Evolutionary conservation across 2,797 vertebrate species (phyloP).

Genomic region (Hirundo rustica): DNA sequence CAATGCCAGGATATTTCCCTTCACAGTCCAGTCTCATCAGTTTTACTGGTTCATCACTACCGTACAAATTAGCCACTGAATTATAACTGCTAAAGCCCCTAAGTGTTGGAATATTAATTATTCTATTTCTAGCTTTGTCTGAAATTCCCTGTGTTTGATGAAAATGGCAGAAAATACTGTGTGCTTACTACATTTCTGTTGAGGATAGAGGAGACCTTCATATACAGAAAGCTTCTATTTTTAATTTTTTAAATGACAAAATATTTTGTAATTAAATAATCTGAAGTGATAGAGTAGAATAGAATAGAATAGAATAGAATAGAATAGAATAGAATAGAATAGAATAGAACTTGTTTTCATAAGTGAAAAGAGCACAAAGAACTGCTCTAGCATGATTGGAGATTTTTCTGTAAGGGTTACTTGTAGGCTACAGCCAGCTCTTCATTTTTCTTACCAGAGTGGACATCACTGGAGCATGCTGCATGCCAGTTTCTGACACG

Average conservation of each 20-base stretch:
- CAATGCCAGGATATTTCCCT: neutral
- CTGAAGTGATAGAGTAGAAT: neutral
- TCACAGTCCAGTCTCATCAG: neutral
- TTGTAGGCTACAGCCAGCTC: neutral
- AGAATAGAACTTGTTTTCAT: neutral
- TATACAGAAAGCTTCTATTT: neutral
- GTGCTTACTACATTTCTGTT: neutral
- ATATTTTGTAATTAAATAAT: neutral
- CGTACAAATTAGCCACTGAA: neutral
- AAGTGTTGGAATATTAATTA: neutral
- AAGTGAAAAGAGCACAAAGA: neutral
- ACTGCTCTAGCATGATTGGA: neutral
- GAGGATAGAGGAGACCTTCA: neutral
- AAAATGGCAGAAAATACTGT: neutral
- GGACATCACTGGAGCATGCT: neutral
- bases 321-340: neutral
- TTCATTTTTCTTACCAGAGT: neutral
- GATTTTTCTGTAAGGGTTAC: neutral
- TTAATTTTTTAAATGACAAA: neutral
- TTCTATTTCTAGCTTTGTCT: neutral
- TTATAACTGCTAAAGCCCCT: neutral
- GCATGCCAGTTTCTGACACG: rapidly evolving
- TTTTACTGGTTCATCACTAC: neutral
- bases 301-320: too few relatives aligned
- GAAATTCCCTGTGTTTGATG: neutral